Base-by-base conservation (phyloP, 2,113 vertebrate genomes). In the Hippocampus mohnikei region DNA sequence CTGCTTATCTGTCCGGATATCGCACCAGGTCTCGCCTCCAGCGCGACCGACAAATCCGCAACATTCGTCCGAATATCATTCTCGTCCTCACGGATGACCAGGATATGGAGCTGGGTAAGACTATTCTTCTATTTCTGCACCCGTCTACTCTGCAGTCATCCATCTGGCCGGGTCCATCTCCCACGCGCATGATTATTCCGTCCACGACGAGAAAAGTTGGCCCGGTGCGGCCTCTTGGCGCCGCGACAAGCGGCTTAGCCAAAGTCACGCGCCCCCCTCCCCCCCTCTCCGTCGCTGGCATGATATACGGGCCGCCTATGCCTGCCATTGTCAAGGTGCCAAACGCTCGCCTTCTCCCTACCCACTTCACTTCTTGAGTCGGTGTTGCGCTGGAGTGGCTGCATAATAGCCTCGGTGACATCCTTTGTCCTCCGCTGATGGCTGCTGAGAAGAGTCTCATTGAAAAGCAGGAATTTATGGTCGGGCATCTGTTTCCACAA, bases 11-110 rank as follows among this genome's bases (percentile, higher is more conserved):
- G 76, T 91, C 95, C 33, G 94, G 94, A 67, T 94, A 94, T 55
- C 95, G 94, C 73, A 90, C 92, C 66, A 95, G 94, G 73, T 92
- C 94, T 73, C 93, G 95, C 66, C 94, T 94, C 75, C 95, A 97
- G 90, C 93, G 94, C 85, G 95, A 98, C 77, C 94, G 95, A 29
- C 84, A 90, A 33, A 25, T 81, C 29, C 93, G 94, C 77, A 96
- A 97, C 77, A 92, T 96, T 86, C 94, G 95, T 13, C 96, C 97
- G 81, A 99, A 99, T 86, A 95, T 99, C 90, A 96, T 99, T 83
- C 93, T 99, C 69, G 92, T 99, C 86, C 95, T 98, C 82, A 99
- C 96, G 0, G 97, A 99, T 27, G 97, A 99, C 87, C 97, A 99
- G 85, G 97, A 99, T 74, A 95, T 97, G 72, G 97, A 99, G 85